Base-by-base conservation (phyloP, 2,797 vertebrate genomes). In the Falco columbarius region DNA sequence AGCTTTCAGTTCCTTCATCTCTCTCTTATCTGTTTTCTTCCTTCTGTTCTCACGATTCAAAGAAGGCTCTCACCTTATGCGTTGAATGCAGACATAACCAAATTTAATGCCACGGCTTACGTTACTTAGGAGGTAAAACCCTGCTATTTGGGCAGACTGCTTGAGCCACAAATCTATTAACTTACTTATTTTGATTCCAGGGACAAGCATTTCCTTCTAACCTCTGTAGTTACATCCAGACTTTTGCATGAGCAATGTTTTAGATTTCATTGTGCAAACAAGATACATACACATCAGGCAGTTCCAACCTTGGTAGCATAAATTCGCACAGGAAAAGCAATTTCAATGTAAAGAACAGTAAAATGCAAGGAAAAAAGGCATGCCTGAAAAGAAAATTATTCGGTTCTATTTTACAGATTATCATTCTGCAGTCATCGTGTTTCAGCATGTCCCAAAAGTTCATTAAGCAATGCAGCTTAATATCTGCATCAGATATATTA, bases 1-100 rank as follows among this genome's bases (percentile, higher is more conserved):
- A 56, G 36, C 27, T 92, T 73, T 90, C 56, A 34, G 74, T 96
- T 91, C 72, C 71, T 91, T 95, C 51, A 62, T 95, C 47, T 87
- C 46, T 47, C 52, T 79, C 52, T 63, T 49, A 34, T 2, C 26
- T 65, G 0, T 32, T 44, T 67, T 89, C 42, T 65, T 23, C 7
- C 10, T 71, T 76, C 61, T 79, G 9, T 75, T 93, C 61, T 92
- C 71, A 92, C 52, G 85, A 44, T 42, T 76, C 30, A 49, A 42
- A 79, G 21, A n/a, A 32, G 9, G 62, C 32, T 84, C 72, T 84
- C 63, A 32, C 52, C 4, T 27, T 81, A 74, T 9, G 12, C 54
- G 65, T 12, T 87, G 68, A 52, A 83, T 82, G 52, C 7, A 26
- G 24, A 54, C 38, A 55, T 51, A 82, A 71, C n/a, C 49, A 80